These are phyloP conservation scores for Plectropomus leopardus DNA, from an alignment of 2,113 vertebrate species.

Conservation along the genomic window DNA sequence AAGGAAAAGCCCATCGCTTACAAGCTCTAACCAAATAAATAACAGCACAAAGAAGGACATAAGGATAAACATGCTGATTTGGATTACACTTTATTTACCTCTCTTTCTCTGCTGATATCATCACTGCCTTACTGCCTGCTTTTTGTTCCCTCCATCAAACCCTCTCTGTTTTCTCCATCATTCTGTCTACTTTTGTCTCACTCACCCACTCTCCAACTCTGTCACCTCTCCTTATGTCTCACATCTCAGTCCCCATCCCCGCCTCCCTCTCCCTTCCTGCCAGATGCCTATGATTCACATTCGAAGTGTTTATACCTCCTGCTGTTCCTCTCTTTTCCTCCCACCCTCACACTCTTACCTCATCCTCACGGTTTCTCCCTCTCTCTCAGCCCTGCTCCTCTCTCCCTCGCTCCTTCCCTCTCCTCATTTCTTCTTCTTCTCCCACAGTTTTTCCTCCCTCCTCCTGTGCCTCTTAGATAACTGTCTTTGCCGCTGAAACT, in stretches of 20 bases:
- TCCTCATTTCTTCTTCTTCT: slow-evolving; percentile 18
- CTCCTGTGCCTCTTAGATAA: slow-evolving; percentile 61
- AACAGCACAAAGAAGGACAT: slow-evolving; percentile 18
- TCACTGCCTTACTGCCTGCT: not conserved
- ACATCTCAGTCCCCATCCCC: slow-evolving; percentile 36
- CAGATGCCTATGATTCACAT: slow-evolving; percentile 73
- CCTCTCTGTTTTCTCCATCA: slow-evolving; percentile 55
- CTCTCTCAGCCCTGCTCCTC: slow-evolving; percentile 13
- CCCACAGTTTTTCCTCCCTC: slow-evolving; percentile 49
- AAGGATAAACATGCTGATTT: slow-evolving; percentile 45
- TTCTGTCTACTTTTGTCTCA: slow-evolving; percentile 63
- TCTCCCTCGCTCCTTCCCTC: not conserved
- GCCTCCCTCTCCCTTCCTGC: slow-evolving; percentile 28
- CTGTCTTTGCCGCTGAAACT: slow-evolving; percentile 53
- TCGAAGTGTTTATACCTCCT: slow-evolving; percentile 69
- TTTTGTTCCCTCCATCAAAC: slow-evolving; percentile 44
- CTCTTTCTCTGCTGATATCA: slow-evolving; percentile 17
- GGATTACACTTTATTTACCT: slow-evolving; percentile 38
- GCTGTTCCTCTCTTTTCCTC: slow-evolving; percentile 70
- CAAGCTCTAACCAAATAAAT: slow-evolving; percentile 51
- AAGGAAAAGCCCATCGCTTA: slow-evolving; percentile 32
- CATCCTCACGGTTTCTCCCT: slow-evolving; percentile 46
- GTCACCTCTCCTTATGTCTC: slow-evolving; percentile 72
- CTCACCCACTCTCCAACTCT: slow-evolving; percentile 70
- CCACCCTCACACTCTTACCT: slow-evolving; percentile 65